Evolutionary conservation across 2,113 vertebrate genomes (phyloP), one percentile per base, ranked within the genome.

Genomic region (Cyphomyrus discorhynchus): DNA sequence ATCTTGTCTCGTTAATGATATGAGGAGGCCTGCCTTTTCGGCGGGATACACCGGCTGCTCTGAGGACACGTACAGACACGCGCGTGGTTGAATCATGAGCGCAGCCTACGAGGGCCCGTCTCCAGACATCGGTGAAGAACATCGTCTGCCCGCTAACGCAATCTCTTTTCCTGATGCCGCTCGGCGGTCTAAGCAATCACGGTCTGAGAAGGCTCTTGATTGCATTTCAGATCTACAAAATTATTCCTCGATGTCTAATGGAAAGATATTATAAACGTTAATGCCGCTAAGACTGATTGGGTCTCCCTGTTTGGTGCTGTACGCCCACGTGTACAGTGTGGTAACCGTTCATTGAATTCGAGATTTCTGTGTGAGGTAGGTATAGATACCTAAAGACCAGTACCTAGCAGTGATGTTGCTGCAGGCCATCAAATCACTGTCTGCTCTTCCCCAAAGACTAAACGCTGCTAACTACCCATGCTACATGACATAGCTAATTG

Each of bases 1-100:
- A 24, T 66, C 77, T 82, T 42, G 39, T 70, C 49, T 47, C 42
- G 10, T 35, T 88, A 90, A 90, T 62, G 70, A 56, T 90, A 83
- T 21, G 50, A 83, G 74, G 47, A 88, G 86, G 86, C 74, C 50
- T 82, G 74, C 42, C 52, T 50, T 88, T 88, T 90, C 74, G 31
- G 70, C n/a, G 17, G 86, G 83, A 88, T 82, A 58, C 52, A 62
- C 58, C 21, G n/a, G 58, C 85, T 21, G 50, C 27, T 19, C 85
- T 17, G 27, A 86, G 49, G 47, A 52, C 15, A 27, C 17, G 19
- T 15, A 82, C 80, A 8, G 11, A 46, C 19, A 53, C 31, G 50
- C 13, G 19, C 13, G 27, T 9, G 50, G 27, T 52, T 47, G 84
- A 27, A 50, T 86, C n/a, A n/a, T 39, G 21, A 88, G 56, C 1